A percentile compares a stretch with the other conserved stretches of the same genome.
Evolutionary conservation across 1,140 invertebrate genomes (phyloP).

Genomic region (Drosophila punjabiensis): DNA sequence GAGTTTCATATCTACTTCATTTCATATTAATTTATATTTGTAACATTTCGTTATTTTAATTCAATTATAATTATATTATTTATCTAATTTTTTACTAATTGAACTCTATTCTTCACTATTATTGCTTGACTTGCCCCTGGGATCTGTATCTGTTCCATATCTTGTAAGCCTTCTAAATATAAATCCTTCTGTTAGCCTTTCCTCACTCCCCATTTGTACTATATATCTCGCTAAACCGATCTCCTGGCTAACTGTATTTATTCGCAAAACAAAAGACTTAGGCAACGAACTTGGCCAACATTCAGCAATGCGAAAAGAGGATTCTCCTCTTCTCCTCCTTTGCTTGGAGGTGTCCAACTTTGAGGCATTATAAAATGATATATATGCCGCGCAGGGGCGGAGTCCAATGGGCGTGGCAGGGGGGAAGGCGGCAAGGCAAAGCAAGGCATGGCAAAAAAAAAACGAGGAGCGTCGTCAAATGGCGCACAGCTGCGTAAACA

Average conservation of each 20-base stretch:
- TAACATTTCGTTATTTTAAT: neutral
- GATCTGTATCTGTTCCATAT: too few species aligned
- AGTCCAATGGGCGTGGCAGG: constrained; percentile 34
- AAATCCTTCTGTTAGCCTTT: neutral
- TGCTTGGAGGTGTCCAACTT: constrained; percentile 26
- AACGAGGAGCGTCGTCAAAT: constrained; percentile 72
- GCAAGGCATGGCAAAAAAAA: constrained; percentile 30
- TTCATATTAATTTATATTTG: neutral
- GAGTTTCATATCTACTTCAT: neutral
- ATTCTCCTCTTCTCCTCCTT: neutral
- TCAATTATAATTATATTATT: neutral
- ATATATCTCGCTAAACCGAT: constrained; percentile 7
- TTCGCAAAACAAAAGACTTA: constrained; percentile 76
- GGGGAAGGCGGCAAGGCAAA: neutral
- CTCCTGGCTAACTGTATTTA: constrained; percentile 10
- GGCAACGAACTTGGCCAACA: constrained; percentile 70
- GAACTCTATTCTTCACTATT: neutral
- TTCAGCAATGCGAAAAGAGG: constrained; percentile 1
- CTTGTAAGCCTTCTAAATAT: too few species aligned
- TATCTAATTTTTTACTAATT: neutral
- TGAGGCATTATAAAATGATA: constrained; percentile 43
- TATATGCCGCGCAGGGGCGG: constrained; percentile 26
- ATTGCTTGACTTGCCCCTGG: too few species aligned
- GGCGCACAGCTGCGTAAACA: constrained; percentile 75
- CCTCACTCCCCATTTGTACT: neutral